Base-by-base conservation (phyloP, 2,113 vertebrate species). In the Trichechus manatus region DNA sequence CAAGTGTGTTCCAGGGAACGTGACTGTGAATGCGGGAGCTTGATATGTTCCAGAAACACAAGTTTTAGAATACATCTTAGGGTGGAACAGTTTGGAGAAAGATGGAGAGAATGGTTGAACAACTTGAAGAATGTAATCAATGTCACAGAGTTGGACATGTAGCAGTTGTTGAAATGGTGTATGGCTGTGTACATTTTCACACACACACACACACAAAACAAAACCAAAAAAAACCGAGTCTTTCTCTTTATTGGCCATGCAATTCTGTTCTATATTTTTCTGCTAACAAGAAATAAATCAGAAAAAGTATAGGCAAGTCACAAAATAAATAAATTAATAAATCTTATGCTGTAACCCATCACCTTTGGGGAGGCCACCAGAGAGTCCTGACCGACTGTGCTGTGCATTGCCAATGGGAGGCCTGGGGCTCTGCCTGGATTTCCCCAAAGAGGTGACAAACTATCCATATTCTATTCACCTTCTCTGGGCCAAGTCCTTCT, bases 21-120 rank as follows among this genome's bases (percentile, higher is more conserved):
- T 2, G 33, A 33, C 0, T 23, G 22, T 22, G 29, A 66, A 64
- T 1, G 10, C 5, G 2, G 13, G 3, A 42, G 33, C 44, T 6
- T 42, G 4, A 2, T 14, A 5, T 1, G 27, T 44, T 78, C 53
- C 64, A 92, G 47, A 77, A 74, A 96, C 29, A 39, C 19, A 44
- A 68, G 66, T 36, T 47, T 47, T 36, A 23, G 70, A 84, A 42
- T 19, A 78, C 59, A n/a, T 23, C 4, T 39, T 14, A 1, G 20
- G 70, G 68, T 36, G 68, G 33, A n/a, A 72, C 17, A 19, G 13
- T 72, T 36, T 36, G 68, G n/a, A 72, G n/a, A 72, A 36, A n/a
- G 68, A n/a, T 6, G 68, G 68, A 10, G 70, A 27, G 70, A 6
- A 15, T 9, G 17, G 36, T 36, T 9, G 36, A 2, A 9, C 36